Conservation (phyloP, 2,113 vertebrate species). For the Bungarus multicinctus region DNA sequence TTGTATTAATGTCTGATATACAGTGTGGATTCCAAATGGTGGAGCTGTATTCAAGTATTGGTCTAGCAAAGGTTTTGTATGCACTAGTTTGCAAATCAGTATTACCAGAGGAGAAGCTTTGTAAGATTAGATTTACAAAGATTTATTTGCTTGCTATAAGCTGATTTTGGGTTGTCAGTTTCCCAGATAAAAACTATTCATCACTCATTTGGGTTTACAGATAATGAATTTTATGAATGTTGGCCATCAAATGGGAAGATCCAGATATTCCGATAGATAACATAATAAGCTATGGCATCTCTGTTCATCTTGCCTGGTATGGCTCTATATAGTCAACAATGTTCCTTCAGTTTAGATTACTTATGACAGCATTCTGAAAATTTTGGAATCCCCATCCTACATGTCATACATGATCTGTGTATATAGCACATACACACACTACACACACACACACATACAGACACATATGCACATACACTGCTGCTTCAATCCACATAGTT, state of each 20-base stretch:
- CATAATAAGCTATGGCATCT: not conserved
- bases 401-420: not conserved
- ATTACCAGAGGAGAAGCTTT: no score
- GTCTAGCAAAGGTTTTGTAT: no score
- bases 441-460: not conserved
- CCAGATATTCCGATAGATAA: not conserved
- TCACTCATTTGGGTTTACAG: not conserved
- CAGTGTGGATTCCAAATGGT: no score
- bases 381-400: not conserved
- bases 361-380: not conserved
- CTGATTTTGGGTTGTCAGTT: not conserved
- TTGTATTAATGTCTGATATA: no score
- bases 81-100: no score
- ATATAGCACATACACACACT: not conserved
- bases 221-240: not conserved
- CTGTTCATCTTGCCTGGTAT: not conserved
- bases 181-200: not conserved
- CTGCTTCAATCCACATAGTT: not conserved
- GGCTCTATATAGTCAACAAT: not conserved
- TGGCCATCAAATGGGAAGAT: not conserved
- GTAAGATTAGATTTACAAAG: no score
- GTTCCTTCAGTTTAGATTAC: not conserved
- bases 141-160: not conserved
- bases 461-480: not conserved
- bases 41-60: no score